Evolutionary conservation across 2,888 invertebrate genomes (phyloP).

Genomic region (Brachycybe producta): DNA sequence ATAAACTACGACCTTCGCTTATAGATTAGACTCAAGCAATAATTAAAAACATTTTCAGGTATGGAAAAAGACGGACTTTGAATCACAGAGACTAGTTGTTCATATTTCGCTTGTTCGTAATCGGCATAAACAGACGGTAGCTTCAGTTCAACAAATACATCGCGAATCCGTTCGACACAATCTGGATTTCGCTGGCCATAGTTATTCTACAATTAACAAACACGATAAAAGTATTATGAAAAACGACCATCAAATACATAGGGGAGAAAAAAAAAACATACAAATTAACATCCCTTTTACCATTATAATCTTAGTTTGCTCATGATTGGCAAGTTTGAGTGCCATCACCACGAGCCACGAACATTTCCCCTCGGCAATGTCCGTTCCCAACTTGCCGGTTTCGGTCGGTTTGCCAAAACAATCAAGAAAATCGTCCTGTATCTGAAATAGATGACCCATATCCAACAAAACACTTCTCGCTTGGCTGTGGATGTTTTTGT

Average conservation of each 20-base stretch:
- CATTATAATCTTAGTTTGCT: constrained; percentile 57
- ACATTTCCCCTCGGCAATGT: constrained; percentile 92
- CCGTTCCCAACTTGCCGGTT: constrained; percentile 80
- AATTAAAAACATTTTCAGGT: not conserved
- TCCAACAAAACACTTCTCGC: constrained; percentile 73
- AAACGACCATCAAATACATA: too few relatives aligned
- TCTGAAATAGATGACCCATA: constrained; percentile 93
- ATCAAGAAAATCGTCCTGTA: constrained; percentile 74
- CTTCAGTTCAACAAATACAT: constrained; percentile 61
- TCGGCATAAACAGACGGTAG: constrained; percentile 60
- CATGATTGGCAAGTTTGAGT: constrained; percentile 56
- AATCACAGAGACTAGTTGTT: constrained; percentile 43
- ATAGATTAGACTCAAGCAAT: constrained; percentile 4
- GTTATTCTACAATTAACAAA: too few relatives aligned
- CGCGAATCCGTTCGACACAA: constrained; percentile 54
- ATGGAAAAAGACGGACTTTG: not conserved
- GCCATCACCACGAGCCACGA: constrained; percentile 88
- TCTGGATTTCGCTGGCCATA: constrained; percentile 56
- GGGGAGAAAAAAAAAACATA: constrained; percentile 16
- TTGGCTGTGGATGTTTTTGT: constrained; percentile 66
- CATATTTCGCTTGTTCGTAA: constrained; percentile 72
- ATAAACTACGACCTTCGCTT: not conserved
- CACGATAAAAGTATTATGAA: too few relatives aligned
- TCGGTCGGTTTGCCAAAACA: constrained; percentile 74
- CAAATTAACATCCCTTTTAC: constrained; percentile 27